Evolutionary conservation across 2,888 invertebrate genomes (phyloP).

Genomic region (Stenoptilia bipunctidactyla): DNA sequence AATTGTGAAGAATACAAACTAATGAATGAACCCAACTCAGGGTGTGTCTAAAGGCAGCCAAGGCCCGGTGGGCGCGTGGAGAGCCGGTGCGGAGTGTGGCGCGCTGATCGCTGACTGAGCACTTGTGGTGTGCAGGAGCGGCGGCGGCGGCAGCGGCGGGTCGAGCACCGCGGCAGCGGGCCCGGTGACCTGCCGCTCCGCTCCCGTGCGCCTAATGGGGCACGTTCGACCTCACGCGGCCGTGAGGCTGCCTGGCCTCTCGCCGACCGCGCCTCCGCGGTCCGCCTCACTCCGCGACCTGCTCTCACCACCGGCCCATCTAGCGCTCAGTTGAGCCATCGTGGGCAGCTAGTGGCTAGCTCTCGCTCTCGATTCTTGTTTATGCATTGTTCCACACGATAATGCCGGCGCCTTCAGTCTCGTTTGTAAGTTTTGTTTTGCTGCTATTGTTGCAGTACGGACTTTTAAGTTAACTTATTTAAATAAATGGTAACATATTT

Average conservation of each 20-base stretch:
- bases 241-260: constrained; percentile 14
- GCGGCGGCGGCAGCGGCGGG: constrained; percentile 44
- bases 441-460: no score
- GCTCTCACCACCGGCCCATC: constrained; percentile 32
- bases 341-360: constrained; percentile 28
- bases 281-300: constrained; percentile 27
- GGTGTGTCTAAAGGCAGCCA: neutral
- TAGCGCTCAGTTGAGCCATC: neutral
- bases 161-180: constrained; percentile 19
- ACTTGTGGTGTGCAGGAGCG: constrained; percentile 64
- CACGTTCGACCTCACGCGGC: constrained; percentile 15
- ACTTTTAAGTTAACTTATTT: no score
- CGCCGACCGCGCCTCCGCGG: constrained; percentile 18
- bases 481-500: no score
- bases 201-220: constrained; percentile 22
- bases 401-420: constrained; percentile 19
- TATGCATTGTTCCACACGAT: constrained; percentile 17
- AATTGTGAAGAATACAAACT: neutral
- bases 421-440: constrained; percentile 9
- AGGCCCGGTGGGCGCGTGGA: constrained; percentile 2
- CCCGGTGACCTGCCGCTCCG: constrained; percentile 21
- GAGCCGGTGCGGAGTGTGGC: neutral
- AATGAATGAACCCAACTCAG: neutral
- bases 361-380: constrained; percentile 37
- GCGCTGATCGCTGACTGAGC: constrained; percentile 26